Conservation (phyloP, 2,797 vertebrate species). For the Sitta carolinensis region DNA sequence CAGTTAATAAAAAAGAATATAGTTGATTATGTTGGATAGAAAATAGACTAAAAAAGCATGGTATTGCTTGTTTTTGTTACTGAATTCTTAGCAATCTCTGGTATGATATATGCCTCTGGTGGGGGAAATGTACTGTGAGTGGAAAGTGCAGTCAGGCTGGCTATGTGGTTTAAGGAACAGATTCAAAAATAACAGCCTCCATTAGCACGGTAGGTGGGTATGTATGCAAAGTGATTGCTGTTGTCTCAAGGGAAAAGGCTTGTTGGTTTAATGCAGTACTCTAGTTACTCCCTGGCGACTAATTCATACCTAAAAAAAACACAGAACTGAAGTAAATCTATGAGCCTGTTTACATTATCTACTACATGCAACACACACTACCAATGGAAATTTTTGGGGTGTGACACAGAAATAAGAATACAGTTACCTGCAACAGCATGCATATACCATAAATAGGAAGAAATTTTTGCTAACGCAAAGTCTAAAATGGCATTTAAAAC, state of each 20-base stretch:
- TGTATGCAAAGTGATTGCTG: constrained; percentile 45
- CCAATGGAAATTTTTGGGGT: not conserved
- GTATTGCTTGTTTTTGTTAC: constrained; percentile 36
- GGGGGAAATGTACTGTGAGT: constrained; percentile 3
- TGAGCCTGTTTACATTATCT: not conserved
- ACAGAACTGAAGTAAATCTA: not conserved
- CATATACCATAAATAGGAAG: not conserved
- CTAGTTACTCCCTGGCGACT: not conserved
- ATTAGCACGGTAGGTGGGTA: constrained; percentile 41
- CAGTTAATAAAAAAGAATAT: constrained; percentile 64
- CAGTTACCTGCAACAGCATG: not conserved
- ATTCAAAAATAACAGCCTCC: constrained; percentile 42
- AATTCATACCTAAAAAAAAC: not conserved
- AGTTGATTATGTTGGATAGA: constrained; percentile 46
- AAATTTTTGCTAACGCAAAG: not conserved
- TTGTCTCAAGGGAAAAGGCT: constrained; percentile 14
- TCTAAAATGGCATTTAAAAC: not conserved
- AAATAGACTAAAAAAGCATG: constrained; percentile 38
- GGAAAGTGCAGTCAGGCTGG: constrained; percentile 29
- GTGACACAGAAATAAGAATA: not conserved
- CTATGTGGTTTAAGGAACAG: constrained; percentile 26
- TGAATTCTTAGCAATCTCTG: constrained; percentile 46
- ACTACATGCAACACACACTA: not conserved
- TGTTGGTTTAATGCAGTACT: not conserved
- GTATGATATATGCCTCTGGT: constrained; percentile 43